Conservation (phyloP, 1,140 invertebrate species). For the Aphaenogaster rudis region DNA sequence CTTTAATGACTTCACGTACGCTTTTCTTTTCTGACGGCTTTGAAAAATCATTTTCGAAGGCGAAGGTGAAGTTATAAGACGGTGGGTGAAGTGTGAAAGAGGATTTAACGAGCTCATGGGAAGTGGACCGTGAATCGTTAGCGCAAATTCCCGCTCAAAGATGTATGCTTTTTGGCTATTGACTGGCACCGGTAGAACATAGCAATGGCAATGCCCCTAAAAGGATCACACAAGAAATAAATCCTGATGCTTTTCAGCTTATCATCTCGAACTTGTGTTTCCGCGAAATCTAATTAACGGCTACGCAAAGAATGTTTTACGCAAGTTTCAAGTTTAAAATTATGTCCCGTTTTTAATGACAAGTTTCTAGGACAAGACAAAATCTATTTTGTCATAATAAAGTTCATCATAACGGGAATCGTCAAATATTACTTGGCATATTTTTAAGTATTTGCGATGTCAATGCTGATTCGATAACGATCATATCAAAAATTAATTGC, state of each 20-base stretch:
- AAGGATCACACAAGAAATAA: slow-evolving; percentile 2
- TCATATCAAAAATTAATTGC: slow-evolving; percentile 8
- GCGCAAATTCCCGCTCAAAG: slow-evolving; percentile 32
- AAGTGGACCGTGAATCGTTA: slow-evolving; percentile 42
- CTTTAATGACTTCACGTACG: slow-evolving; percentile 26
- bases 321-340: neutral
- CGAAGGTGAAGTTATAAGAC: slow-evolving; percentile 17
- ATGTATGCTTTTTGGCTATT: slow-evolving; percentile 36
- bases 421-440: neutral
- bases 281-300: slow-evolving; percentile 19
- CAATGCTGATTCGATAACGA: neutral
- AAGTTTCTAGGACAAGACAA: neutral
- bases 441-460: neutral
- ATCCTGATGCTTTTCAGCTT: slow-evolving; percentile 30
- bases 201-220: slow-evolving; percentile 34
- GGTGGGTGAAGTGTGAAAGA: neutral
- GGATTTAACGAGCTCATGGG: slow-evolving; percentile 48
- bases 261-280: slow-evolving; percentile 9
- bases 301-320: neutral
- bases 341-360: neutral
- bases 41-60: slow-evolving; percentile 33
- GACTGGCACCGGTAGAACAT: neutral
- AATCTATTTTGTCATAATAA: neutral
- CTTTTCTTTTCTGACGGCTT: slow-evolving; percentile 9
- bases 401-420: neutral